Percentiles rank a stretch among this genome's conserved stretches.
These are phyloP conservation scores for Procambarus clarkii DNA, from an alignment of 1,140 invertebrate species.

Conservation along the genomic window DNA sequence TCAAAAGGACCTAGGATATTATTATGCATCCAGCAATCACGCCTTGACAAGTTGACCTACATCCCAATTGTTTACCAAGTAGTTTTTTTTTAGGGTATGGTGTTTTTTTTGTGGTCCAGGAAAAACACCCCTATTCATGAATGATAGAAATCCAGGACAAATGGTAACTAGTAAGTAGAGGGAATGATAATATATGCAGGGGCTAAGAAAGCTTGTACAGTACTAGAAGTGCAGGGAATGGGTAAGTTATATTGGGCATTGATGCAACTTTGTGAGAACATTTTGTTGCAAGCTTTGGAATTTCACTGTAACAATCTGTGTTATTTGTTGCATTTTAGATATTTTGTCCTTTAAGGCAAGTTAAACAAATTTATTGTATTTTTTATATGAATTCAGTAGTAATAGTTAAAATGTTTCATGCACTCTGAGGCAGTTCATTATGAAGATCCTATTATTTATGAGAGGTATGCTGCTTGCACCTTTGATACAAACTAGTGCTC, in stretches of 20 bases:
- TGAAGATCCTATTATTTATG: neutral
- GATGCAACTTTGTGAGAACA: neutral
- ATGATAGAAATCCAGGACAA: neutral
- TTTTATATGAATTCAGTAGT: slow-evolving; percentile 12
- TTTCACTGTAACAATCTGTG: neutral
- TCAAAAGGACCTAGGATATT: neutral
- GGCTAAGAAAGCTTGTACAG: neutral
- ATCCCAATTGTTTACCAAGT: neutral
- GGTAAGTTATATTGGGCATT: neutral
- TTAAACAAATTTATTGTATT: neutral
- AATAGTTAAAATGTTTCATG: slow-evolving; percentile 7
- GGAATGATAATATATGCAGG: neutral
- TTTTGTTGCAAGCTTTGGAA: neutral
- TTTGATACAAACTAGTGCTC: slow-evolving; percentile 11
- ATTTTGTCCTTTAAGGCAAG: neutral
- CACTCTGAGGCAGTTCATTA: neutral
- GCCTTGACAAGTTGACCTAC: neutral
- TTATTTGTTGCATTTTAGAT: neutral
- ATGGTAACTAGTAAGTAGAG: neutral
- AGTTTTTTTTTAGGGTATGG: no score
- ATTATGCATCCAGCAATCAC: neutral
- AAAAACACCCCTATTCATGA: no score
- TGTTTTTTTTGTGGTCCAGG: no score
- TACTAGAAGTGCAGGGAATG: neutral
- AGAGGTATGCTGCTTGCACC: neutral